Evolutionary conservation across 2,888 invertebrate genomes (phyloP), one percentile per base, ranked within the genome.

Genomic region (Heliconius erato): DNA sequence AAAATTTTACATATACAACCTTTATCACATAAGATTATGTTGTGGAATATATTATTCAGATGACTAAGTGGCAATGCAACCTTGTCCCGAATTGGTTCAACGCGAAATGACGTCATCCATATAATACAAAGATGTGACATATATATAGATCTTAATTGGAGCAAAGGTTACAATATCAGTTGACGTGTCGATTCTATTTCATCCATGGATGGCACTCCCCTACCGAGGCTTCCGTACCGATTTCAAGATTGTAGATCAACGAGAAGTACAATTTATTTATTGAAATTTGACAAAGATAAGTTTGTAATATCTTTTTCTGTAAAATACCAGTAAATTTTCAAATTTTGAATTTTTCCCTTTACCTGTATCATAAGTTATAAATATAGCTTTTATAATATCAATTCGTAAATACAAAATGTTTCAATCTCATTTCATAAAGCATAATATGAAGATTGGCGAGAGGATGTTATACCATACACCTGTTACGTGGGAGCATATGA

Each of bases 401-500:
- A 40, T 35, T 35, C 7, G 35, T 35, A 35, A 35, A 9, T 35
- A 35, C 35, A 35, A 35, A 35, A 35, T 35, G 7, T 6, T 9
- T 0, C 35, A 35, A 74, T 74, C 23, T 74, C 32, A 76, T 76
- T 35, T 32, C 32, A 76, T 59, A 32, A 26, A n/a, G 7, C n/a
- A 63, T 83, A 83, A 83, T 82, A 74, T 68, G 82, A 85, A 82
- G 63, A 85, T 83, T 83, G 82, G 67, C 54, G 71, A 79, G 82
- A 84, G 83, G 84, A 83, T 83, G 79, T 82, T 59, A 80, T 68
- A 74, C 74, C n/a, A 49, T 69, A 80, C 74, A 84, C 82, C 86
- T 83, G 83, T 40, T 79, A 82, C 85, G 86, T 86, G 86, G 86
- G 86, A 86, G 84, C 84, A 83, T 81, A 85, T 81, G 67, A 76